Evolutionary conservation across 2,113 vertebrate species (phyloP), one percentile per base, ranked within the genome.

Genomic region (Nerophis ophidion): DNA sequence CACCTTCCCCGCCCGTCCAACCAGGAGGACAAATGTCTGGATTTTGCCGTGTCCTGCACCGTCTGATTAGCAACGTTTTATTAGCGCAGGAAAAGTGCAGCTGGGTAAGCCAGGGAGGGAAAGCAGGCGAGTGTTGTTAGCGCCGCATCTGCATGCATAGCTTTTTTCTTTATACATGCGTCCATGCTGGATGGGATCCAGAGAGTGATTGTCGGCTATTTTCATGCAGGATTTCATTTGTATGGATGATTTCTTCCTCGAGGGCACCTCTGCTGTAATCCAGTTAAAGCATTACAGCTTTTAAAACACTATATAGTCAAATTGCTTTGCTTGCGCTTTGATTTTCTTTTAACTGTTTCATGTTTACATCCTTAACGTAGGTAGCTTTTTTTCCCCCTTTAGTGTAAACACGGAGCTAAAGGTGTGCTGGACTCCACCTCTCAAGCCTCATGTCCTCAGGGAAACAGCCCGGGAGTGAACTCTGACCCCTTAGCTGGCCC

Each of bases 31-130:
- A 90, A 89, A 79, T 94, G 93, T 92, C 91, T 93, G 91, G 92
- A 94, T 78, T 97, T 93, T 92, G 92, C 92, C 79, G 90, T 91
- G 89, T 91, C 91, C 89, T 95, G 92, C 91, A 88, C 90, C 82
- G 91, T 91, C 89, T 95, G 90, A 94, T 42, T 81, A 87, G 87
- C 82, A 66, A 54, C 84, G 74, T 76, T 44, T 44, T 44, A 44
- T 75, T 73, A 86, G 84, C 75, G 85, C 88, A 88, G 86, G 58
- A 70, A 60, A 63, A 84, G 85, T 65, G 81, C 68, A 88, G 85
- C 83, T 90, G 82, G 92, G 93, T 96, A 93, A 92, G 71, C 46
- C 42, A 61, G 67, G 33, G 34, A 60, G 68, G 60, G 63, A 70
- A 55, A 65, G 62, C 9, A 55, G 63, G 62, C 9, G 35, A 75